Evolutionary conservation across 1,140 invertebrate species (phyloP).

Genomic region (Hestina assimilis): DNA sequence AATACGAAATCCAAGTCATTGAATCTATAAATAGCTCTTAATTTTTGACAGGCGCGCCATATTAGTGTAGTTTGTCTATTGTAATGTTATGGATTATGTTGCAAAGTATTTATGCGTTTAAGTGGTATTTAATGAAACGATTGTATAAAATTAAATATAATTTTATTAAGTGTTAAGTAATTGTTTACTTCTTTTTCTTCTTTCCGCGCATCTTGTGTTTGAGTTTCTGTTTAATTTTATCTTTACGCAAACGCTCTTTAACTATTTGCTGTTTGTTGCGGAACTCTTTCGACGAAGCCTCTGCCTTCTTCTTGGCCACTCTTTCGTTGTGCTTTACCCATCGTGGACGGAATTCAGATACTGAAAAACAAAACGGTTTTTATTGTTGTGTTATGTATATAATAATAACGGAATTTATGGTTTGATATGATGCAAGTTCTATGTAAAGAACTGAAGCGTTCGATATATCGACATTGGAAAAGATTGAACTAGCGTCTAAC

Average conservation of each 20-base stretch:
- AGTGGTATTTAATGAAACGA: neutral
- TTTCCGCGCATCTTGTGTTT: slow-evolving; percentile 52
- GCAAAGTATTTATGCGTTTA: too few species aligned
- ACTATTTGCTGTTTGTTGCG: slow-evolving; percentile 73
- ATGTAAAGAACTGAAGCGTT: too few species aligned
- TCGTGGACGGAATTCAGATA: slow-evolving; percentile 73
- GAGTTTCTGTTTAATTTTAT: slow-evolving; percentile 70
- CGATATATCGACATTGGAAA: too few species aligned
- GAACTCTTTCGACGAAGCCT: slow-evolving; percentile 59
- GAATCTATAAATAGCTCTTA: too few species aligned
- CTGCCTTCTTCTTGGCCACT: slow-evolving; percentile 59
- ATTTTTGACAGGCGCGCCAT: too few species aligned
- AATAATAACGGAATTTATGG: too few species aligned
- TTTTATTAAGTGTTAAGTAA: neutral
- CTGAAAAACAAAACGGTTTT: slow-evolving; percentile 33
- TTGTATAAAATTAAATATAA: neutral
- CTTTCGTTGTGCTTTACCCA: slow-evolving; percentile 77
- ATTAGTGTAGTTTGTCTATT: neutral
- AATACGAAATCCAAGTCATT: too few species aligned
- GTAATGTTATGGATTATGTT: too few species aligned
- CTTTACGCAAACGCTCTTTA: slow-evolving; percentile 70
- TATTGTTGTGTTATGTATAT: neutral
- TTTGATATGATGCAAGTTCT: too few species aligned
- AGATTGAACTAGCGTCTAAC: too few species aligned
- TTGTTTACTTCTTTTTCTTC: slow-evolving; percentile 54